These are phyloP conservation scores for Tyria jacobaeae DNA, from an alignment of 2,888 invertebrate species.

Conservation along the genomic window DNA sequence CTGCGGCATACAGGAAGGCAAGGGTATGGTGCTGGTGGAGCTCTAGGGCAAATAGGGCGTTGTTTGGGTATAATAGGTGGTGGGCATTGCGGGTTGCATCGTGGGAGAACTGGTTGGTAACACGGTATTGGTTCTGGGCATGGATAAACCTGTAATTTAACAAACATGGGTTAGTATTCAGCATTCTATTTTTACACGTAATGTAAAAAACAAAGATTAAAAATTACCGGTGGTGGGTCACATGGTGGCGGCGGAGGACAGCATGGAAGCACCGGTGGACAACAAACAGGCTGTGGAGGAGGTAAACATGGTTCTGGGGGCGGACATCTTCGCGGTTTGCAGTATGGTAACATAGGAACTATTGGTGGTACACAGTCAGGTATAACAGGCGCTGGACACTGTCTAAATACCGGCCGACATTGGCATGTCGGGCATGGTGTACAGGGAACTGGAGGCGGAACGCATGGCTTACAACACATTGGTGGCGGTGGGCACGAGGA, in stretches of 20 bases:
- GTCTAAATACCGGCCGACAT: conserved; percentile 70
- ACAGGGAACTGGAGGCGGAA: conserved; percentile 74
- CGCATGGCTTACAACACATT: conserved; percentile 73
- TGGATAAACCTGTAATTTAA: conserved; percentile 62
- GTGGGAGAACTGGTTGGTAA: conserved; percentile 77
- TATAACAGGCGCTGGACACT: conserved; percentile 73
- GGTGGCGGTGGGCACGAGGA: conserved; percentile 72
- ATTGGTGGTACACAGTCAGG: conserved; percentile 77
- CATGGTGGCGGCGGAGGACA: conserved; percentile 77
- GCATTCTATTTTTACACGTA: not conserved
- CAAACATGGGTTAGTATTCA: not conserved
- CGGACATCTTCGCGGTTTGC: conserved; percentile 72
- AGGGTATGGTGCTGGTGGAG: conserved; percentile 78
- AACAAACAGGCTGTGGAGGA: conserved; percentile 70
- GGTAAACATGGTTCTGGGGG: conserved; percentile 63
- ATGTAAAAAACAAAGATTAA: conserved; percentile 1
- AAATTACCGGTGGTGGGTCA: conserved; percentile 75
- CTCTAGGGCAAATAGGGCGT: conserved; percentile 78
- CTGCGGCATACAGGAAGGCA: conserved; percentile 81
- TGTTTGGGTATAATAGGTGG: conserved; percentile 83
- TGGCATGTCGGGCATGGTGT: conserved; percentile 78
- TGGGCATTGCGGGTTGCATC: conserved; percentile 83
- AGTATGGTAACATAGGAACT: conserved; percentile 74
- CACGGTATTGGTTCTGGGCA: conserved; percentile 77
- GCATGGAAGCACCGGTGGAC: conserved; percentile 78